Percentiles rank a stretch among this genome's conserved stretches.
Conservation (phyloP, 1,140 invertebrate genomes). For the Orius laevigatus region DNA sequence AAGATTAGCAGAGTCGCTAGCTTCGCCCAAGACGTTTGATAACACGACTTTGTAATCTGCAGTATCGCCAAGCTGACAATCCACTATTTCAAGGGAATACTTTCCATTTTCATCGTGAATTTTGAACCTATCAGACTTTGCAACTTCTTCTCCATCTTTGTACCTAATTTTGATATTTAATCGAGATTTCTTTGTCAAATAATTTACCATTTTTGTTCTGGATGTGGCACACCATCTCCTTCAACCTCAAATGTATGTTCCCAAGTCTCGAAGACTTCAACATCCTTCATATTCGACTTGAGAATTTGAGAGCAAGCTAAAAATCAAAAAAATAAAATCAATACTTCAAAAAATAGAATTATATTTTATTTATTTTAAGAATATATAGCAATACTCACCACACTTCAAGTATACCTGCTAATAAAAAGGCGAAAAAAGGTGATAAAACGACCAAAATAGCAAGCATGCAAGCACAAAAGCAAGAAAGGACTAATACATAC, state of each 20-base stretch:
- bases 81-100: conserved; percentile 48
- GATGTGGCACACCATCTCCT: conserved; percentile 52
- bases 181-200: not conserved
- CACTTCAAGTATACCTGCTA: not conserved
- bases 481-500: not conserved
- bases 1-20: conserved; percentile 46
- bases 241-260: conserved; percentile 51
- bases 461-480: not conserved
- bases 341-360: not conserved
- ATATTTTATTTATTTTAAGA: not conserved
- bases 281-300: conserved; percentile 52
- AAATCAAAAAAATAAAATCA: conserved; percentile 20
- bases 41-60: conserved; percentile 61
- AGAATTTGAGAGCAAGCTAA: conserved; percentile 56
- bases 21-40: conserved; percentile 58
- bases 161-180: conserved; percentile 23
- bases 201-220: conserved; percentile 52
- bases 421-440: not conserved
- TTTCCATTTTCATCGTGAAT: conserved; percentile 50
- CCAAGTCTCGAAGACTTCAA: conserved; percentile 56
- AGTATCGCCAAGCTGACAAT: conserved; percentile 49
- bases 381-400: not conserved
- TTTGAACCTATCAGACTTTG: conserved; percentile 38
- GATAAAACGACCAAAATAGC: conserved; percentile 11
- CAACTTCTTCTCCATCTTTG: conserved; percentile 47